A percentile compares a stretch with the other conserved stretches of the same genome.
These are phyloP conservation scores for Emmelina monodactyla DNA, from an alignment of 2,888 invertebrate species.

Conservation along the genomic window DNA sequence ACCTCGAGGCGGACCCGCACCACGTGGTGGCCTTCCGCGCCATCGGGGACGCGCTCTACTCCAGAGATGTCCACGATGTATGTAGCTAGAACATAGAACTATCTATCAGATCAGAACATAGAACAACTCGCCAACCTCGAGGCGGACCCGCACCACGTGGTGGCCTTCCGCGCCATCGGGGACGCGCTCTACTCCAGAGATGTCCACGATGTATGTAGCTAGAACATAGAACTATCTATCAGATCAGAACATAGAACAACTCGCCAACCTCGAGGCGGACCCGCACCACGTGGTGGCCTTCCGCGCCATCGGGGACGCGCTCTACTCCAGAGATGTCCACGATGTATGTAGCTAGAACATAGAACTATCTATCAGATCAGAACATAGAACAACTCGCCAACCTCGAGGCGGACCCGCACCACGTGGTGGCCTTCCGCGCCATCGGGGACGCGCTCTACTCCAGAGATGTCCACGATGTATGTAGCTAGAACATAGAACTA, in stretches of 20 bases:
- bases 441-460: slow-evolving; percentile 89
- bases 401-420: slow-evolving; percentile 80
- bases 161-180: slow-evolving; percentile 81
- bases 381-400: slow-evolving; percentile 73
- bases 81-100: too few relatives aligned
- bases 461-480: slow-evolving; percentile 74
- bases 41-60: slow-evolving; percentile 86
- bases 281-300: slow-evolving; percentile 82
- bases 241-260: slow-evolving; percentile 72
- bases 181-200: slow-evolving; percentile 84
- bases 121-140: slow-evolving; percentile 77
- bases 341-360: too few relatives aligned
- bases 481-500: too few relatives aligned
- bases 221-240: too few relatives aligned
- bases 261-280: slow-evolving; percentile 76
- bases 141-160: slow-evolving; percentile 76
- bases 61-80: slow-evolving; percentile 75
- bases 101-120: too few relatives aligned
- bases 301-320: slow-evolving; percentile 80
- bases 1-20: slow-evolving; percentile 80
- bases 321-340: slow-evolving; percentile 77
- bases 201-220: slow-evolving; percentile 76
- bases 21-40: slow-evolving; percentile 77
- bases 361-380: too few relatives aligned
- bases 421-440: slow-evolving; percentile 76